Base-by-base conservation (phyloP, 2,797 vertebrate genomes). In the Tinamus major region DNA sequence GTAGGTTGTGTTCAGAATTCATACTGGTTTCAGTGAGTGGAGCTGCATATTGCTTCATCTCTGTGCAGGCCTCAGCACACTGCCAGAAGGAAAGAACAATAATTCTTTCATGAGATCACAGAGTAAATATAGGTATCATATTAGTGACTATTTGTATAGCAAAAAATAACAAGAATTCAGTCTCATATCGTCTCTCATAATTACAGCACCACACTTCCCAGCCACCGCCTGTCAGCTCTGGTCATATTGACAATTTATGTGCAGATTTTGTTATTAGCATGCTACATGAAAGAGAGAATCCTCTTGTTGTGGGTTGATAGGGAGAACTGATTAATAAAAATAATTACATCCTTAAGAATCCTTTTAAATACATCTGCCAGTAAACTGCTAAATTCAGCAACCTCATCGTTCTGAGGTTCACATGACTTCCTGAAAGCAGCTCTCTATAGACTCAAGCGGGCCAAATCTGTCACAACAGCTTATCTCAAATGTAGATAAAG, bases 101-200 rank as follows among this genome's bases (percentile, higher is more conserved):
- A 95, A 92, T 81, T 94, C 90, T 94, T 93, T 92, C 84, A 96
- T 94, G 92, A 95, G 86, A 87, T 92, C 90, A 95, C 49, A 8
- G 4, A 83, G 81, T 82, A 95, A 95, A 90, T 90, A 85, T 69
- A 90, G 94, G 76, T 95, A 83, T 91, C 89, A 23, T 79, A 72
- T 93, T 94, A 76, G 76, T 31, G 26, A 27, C 68, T 92, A 71
- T 93, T 94, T 82, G 87, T 85, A 77, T 59, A 84, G 91, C 70
- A 92, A 96, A 95, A 93, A 95, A 93, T 49, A 89, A 71, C 75
- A 95, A 90, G 94, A 90, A 92, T 92, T 80, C 51, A 85, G 70
- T 44, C 69, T 75, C 51, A 72, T 65, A 94, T 83, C 3, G 65
- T 76, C 69, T 78, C 41, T 65, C 59, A 46, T 69, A 83, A 87